These are phyloP conservation scores for Zaprionus camerounensis DNA, from an alignment of 1,140 invertebrate genomes.

Conservation along the genomic window DNA sequence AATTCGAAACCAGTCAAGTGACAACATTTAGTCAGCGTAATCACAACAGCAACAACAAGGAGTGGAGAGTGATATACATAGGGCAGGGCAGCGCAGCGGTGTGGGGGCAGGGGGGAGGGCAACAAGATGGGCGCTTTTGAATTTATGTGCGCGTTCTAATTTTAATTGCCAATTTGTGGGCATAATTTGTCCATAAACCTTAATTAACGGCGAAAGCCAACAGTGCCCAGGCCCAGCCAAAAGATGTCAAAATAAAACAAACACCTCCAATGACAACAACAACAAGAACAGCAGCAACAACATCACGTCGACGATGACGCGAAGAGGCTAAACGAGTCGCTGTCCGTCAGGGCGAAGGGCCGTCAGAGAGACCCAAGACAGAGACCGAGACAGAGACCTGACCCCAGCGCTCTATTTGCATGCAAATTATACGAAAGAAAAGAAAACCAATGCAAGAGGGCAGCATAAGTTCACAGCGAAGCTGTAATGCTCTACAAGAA, in stretches of 20 bases:
- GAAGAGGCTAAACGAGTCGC: constrained; percentile 32
- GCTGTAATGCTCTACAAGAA: constrained; percentile 9
- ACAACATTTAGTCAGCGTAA: constrained; percentile 64
- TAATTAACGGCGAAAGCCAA: constrained; percentile 81
- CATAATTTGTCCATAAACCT: constrained; percentile 82
- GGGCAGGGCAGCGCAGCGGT: background rate
- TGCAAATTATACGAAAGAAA: constrained; percentile 62
- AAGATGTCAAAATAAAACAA: constrained; percentile 82
- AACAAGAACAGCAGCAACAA: constrained; percentile 18
- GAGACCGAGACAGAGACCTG: constrained; percentile 6
- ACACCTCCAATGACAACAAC: constrained; percentile 59
- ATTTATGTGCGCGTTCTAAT: constrained; percentile 81
- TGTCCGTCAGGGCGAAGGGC: constrained; percentile 21
- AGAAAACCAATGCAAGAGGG: constrained; percentile 2
- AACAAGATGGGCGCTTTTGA: constrained; percentile 56
- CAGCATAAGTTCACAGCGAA: background rate
- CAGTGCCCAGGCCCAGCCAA: constrained; percentile 49
- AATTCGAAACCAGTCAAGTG: constrained; percentile 68
- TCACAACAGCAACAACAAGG: constrained; percentile 40
- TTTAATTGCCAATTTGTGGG: constrained; percentile 83
- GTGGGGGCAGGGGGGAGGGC: background rate
- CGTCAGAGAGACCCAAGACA: constrained; percentile 18
- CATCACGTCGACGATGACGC: background rate
- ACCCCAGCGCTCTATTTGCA: constrained; percentile 68
- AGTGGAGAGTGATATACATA: background rate